Evolutionary conservation across 1,140 invertebrate genomes (phyloP), one percentile per base, ranked within the genome.

Genomic region (Sarcophaga bullata): DNA sequence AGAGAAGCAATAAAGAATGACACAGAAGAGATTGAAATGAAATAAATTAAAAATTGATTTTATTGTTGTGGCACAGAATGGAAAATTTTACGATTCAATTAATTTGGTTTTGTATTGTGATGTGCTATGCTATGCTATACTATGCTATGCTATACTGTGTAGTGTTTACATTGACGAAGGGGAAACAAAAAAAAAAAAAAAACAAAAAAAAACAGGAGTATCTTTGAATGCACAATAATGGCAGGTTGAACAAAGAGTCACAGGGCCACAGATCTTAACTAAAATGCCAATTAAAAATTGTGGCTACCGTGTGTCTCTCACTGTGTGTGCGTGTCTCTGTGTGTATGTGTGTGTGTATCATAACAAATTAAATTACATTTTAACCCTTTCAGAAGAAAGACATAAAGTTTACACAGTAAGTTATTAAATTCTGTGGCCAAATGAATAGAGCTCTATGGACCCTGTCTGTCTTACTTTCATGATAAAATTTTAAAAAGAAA

Each of bases 11-110:
- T 37, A 37, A 37, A 37, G 4, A 37, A n/a, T n/a, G n/a, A 13
- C 54, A 58, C n/a, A 68, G 25, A 68, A 68, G 5, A 68, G 9
- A 68, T 68, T 17, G 62, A 68, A 68, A 68, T 68, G 4, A 25
- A 68, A 68, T 25, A 68, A 68, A 68, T 68, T 68, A 68, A 19
- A 19, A 68, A 68, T 68, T 68, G 62, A 68, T 19, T 68, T 68
- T 68, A 68, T 68, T 68, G 62, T 68, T 68, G n/a, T 9, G 7
- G 8, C 17, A 10, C 9, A 19, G n/a, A 58, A 68, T 25, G 62
- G n/a, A 68, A 37, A 68, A 68, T 68, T 19, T 68, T 68, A 6
- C 62, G 17, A 68, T 68, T 68, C 62, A 68, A 68, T 68, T 68
- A 68, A 68, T 68, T 19, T 68, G 19, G 62, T 25, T 68, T 68